Evolutionary conservation across 92 coral and sea anemone genomes (phyloP), one percentile per base, ranked within the genome.

Genomic region (Palythoa heliodiscus): DNA sequence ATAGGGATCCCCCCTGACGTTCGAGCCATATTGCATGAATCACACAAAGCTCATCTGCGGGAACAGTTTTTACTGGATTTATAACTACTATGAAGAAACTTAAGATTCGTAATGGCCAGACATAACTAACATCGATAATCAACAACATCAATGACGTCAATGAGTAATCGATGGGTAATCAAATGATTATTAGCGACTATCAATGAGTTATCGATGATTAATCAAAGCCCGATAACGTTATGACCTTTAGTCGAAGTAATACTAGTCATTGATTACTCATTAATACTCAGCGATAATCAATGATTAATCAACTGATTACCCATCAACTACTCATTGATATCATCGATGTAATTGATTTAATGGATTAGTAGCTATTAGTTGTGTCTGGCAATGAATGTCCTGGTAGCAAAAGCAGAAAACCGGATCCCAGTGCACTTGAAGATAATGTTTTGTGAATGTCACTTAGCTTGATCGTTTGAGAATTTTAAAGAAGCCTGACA

Each of bases 1-100:
- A 63, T 90, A 58, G 87, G 74, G n/a, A 87, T 90, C 22, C 90
- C 90, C 16, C 85, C 89, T 16, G 89, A 86, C 11, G 89, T 85
- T 23, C 57, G 75, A 77, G 77, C 85, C 68, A 67, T 29, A 54
- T 53, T 86, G 70, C 85, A 67, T 66, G 85, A 86, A 52, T 86
- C 89, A 25, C 89, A 86, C 85, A 86, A 86, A 52, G 77, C 77
- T 67, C 58, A 86, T 78, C 78, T 77, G 54, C 73, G 68, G 25
- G 69, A 63, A 63, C 69, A 63, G 66, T 58, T 58, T 58, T 58
- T 58, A 58, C 66, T 58, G 66, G 66, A 58, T 60, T 60, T 60
- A 60, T 60, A 60, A 60, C 24, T 60, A 60, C 66, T 60, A 60
- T 60, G 66, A 60, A 60, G 66, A 63, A 63, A 35, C 66, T 60